phyloP scores from a whole-genome alignment of 2,888 invertebrate species.

The Drosophila quinaria region DNA sequence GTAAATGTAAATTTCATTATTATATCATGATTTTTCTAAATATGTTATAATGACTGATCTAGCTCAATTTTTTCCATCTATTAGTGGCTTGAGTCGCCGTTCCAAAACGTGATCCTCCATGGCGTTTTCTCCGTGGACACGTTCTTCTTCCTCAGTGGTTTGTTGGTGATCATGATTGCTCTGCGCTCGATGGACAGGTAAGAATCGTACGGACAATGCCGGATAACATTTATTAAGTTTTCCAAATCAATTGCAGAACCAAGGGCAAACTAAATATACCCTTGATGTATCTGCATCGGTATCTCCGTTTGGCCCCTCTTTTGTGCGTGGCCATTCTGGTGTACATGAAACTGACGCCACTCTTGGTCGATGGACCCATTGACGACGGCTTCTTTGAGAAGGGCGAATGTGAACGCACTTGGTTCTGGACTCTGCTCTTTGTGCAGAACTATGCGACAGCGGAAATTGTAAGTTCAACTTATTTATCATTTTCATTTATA shows the following conservation, averaged over 20 bases:
- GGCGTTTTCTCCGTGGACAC: slow-evolving; percentile 87
- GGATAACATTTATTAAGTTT: background rate
- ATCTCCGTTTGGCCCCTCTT: slow-evolving; percentile 86
- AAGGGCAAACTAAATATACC: slow-evolving; percentile 70
- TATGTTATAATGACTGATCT: background rate
- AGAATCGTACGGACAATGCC: background rate
- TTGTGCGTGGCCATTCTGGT: slow-evolving; percentile 86
- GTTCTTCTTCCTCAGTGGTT: slow-evolving; percentile 88
- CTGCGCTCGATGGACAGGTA: slow-evolving; percentile 67
- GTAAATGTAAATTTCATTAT: no score
- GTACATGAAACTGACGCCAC: slow-evolving; percentile 84
- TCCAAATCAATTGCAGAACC: slow-evolving; percentile 28
- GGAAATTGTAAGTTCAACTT: slow-evolving; percentile 64
- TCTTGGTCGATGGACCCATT: slow-evolving; percentile 86
- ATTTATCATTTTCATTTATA: background rate
- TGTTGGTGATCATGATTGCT: slow-evolving; percentile 85
- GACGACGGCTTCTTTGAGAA: slow-evolving; percentile 29
- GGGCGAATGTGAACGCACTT: slow-evolving; percentile 74
- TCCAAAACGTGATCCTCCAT: slow-evolving; percentile 64
- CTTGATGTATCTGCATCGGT: slow-evolving; percentile 79
- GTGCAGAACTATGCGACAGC: slow-evolving; percentile 85
- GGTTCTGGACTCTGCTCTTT: slow-evolving; percentile 86
- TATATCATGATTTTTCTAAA: no score
- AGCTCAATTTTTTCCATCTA: background rate
- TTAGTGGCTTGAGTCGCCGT: slow-evolving; percentile 49